Base-by-base conservation (phyloP, 2,888 invertebrate genomes). In the Syritta pipiens region DNA sequence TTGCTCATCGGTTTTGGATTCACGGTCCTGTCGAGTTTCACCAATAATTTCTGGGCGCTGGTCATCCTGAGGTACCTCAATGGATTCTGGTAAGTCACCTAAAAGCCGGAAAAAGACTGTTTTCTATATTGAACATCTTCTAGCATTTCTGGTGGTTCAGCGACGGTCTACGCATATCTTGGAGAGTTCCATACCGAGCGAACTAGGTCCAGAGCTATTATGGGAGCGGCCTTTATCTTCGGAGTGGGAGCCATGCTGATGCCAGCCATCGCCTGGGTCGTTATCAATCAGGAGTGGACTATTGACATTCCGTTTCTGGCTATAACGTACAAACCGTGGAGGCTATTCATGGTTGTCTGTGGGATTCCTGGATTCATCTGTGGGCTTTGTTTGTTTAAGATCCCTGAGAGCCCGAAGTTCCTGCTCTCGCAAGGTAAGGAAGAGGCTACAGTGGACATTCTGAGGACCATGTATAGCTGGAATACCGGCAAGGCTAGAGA, bases 71-170 rank as follows among this genome's bases (percentile, higher is more conserved):
- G 91, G 82, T 91, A 89, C 82, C 82, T 91, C 6, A 90, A 90
- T 84, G 91, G 91, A 65, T 89, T 90, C 82, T 89, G 89, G 91
- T 91, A 87, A 88, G 88, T 17, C n/a, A n/a, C n/a, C n/a, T n/a
- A n/a, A 7, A 14, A 3, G 14, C 28, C 28, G n/a, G n/a, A n/a
- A n/a, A n/a, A 6, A 14, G 35, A 5, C 6, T 35, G 14, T 12
- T 26, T 35, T 40, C 20, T 24, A 9, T 1, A 19, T 32, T 9
- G 24, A 19, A 28, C 59, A n/a, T n/a, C n/a, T 69, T 82, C 1
- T 49, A 88, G 88, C 55, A 83, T 88, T 57, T 87, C 87, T 5
- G 90, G 90, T 9, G 88, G 90, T 5, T 90, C 90, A 4, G 89
- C 90, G 0, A 89, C 90, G 5, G 86, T 90, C 1, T 91, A 90